A percentile compares a stretch with the other conserved stretches of the same genome.
Evolutionary conservation across 2,113 vertebrate genomes (phyloP).

Genomic region (Stictonetta naevosa): DNA sequence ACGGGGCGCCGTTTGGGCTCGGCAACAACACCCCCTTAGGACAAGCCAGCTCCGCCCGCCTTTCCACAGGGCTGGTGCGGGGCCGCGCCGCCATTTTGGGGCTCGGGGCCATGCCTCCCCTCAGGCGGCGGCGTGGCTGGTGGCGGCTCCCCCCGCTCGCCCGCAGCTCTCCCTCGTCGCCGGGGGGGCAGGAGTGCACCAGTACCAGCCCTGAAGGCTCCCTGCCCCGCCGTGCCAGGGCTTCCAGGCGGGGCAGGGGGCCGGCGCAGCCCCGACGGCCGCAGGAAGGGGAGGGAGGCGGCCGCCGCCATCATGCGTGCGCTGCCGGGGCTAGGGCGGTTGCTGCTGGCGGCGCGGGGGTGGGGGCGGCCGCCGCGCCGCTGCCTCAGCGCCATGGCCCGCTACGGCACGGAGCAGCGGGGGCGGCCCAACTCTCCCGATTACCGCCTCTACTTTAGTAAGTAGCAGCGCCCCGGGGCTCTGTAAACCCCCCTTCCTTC

Average conservation of each 20-base stretch:
- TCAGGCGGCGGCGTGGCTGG: background rate
- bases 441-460: constrained; percentile 94
- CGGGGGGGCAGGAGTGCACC: background rate
- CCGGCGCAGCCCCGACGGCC: background rate
- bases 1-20: rapidly evolving
- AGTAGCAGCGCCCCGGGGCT: constrained; percentile 70
- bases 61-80: rapidly evolving
- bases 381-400: constrained; percentile 64
- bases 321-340: background rate
- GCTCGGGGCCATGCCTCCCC: background rate
- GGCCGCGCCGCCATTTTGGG: background rate
- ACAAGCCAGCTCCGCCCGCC: rapidly evolving
- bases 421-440: constrained; percentile 80
- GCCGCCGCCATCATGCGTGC: constrained; percentile 6
- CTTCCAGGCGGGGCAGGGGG: too few relatives aligned
- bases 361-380: background rate
- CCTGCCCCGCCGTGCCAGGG: background rate
- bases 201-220: rapidly evolving
- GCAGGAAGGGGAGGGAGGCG: constrained; percentile 28
- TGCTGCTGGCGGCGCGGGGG: background rate
- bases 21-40: background rate
- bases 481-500: too few relatives aligned
- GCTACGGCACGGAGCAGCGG: constrained; percentile 84
- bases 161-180: too few relatives aligned
- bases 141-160: too few relatives aligned